Evolutionary conservation across 2,888 invertebrate genomes (phyloP).

Genomic region (Podabrus alpinus): DNA sequence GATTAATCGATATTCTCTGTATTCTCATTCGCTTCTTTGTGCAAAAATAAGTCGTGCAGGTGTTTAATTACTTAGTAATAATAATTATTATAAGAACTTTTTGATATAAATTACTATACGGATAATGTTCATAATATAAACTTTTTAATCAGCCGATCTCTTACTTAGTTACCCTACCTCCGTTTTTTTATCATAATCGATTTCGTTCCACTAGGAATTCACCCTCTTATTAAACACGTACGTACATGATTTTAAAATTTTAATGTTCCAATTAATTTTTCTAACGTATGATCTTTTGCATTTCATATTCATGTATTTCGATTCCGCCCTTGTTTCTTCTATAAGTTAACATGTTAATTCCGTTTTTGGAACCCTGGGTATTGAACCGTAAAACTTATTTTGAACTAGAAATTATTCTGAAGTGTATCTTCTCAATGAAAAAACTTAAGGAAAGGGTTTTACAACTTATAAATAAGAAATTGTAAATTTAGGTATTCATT

Average conservation of each 20-base stretch:
- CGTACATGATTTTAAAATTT: no score
- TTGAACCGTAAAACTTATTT: no score
- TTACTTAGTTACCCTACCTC: neutral
- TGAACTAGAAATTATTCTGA: neutral
- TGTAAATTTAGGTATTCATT: conserved; percentile 12
- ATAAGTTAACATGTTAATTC: no score
- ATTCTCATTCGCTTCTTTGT: neutral
- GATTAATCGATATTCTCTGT: neutral
- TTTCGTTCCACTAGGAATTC: neutral
- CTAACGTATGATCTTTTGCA: no score
- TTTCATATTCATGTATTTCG: no score
- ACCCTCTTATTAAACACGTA: no score
- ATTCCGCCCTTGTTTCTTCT: no score
- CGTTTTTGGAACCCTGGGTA: no score
- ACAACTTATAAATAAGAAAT: conserved; percentile 13
- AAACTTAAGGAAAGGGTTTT: neutral
- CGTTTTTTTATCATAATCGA: neutral
- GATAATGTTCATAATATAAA: neutral
- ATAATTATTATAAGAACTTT: neutral
- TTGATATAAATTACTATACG: neutral
- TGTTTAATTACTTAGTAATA: neutral
- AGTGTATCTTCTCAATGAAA: neutral
- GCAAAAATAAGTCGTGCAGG: neutral
- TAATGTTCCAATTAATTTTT: no score
- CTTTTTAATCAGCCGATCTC: neutral